A percentile compares a stretch with the other conserved stretches of the same genome.
These are phyloP conservation scores for Narcine bancroftii DNA, from an alignment of 2,113 vertebrate genomes.

Conservation along the genomic window DNA sequence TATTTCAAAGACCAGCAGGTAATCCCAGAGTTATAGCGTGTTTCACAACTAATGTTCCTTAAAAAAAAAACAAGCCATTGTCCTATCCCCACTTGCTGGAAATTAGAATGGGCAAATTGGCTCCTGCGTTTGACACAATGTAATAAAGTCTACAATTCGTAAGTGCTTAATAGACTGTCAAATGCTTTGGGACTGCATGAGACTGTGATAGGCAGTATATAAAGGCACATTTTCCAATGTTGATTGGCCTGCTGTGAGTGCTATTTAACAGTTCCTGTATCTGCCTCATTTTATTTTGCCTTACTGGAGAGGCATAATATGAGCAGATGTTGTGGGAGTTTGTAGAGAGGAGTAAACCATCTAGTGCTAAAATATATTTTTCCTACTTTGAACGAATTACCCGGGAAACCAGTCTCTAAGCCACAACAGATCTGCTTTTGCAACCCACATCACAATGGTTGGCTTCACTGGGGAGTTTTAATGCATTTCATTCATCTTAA, in stretches of 20 bases:
- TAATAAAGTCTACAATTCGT: too few relatives aligned
- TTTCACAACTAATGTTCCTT: too few relatives aligned
- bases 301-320: not conserved
- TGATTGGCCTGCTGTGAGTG: not conserved
- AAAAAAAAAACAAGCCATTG: too few relatives aligned
- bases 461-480: not conserved
- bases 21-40: too few relatives aligned
- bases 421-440: not conserved
- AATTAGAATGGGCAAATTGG: too few relatives aligned
- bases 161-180: too few relatives aligned
- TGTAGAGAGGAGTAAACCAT: not conserved
- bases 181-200: too few relatives aligned
- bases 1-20: too few relatives aligned
- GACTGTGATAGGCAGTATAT: too few relatives aligned
- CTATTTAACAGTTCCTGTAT: not conserved
- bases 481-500: not conserved
- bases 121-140: too few relatives aligned
- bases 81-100: too few relatives aligned
- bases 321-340: not conserved
- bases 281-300: not conserved
- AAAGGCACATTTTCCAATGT: not conserved
- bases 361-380: not conserved
- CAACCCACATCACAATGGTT: not conserved
- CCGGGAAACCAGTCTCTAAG: not conserved
- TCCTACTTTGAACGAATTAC: not conserved